Percentiles rank a stretch among this genome's conserved stretches.
Conservation (phyloP, 2,888 invertebrate species). For the Synergus japonicus region DNA sequence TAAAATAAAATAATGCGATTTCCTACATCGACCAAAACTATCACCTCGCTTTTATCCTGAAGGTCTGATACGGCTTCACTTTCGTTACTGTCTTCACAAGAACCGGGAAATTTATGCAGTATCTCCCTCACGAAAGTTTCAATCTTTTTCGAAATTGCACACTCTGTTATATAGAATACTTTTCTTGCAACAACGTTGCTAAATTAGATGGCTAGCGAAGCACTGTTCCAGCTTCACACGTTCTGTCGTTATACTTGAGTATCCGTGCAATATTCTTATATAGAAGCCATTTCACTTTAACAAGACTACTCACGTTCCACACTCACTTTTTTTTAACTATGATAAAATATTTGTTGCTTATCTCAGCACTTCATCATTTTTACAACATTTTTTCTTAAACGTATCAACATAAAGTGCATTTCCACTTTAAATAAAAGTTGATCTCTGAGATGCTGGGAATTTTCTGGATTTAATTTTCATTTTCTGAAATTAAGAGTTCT, state of each 20-base stretch:
- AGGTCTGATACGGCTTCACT: neutral
- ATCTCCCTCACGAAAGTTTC: conserved; percentile 1
- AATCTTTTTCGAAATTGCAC: conserved; percentile 1
- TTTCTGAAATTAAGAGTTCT: conserved; percentile 8
- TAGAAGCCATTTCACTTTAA: neutral
- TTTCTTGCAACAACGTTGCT: neutral
- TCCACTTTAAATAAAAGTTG: too few species aligned
- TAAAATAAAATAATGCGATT: conserved; percentile 39
- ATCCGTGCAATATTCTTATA: neutral
- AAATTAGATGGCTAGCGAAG: conserved; percentile 29
- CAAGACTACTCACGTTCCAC: neutral
- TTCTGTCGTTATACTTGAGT: neutral
- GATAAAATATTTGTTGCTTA: too few species aligned
- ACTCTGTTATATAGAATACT: neutral
- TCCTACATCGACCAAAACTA: conserved; percentile 29
- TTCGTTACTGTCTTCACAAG: conserved; percentile 18
- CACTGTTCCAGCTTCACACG: neutral
- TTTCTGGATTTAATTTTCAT: neutral
- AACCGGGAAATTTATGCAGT: conserved; percentile 21
- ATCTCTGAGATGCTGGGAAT: too few species aligned
- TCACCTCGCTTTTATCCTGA: neutral
- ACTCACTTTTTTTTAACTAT: neutral
- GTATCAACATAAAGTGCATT: too few species aligned
- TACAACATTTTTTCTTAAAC: too few species aligned
- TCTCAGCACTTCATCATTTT: too few species aligned